Base-by-base conservation (phyloP, 2,113 vertebrate species). In the Glaucomys volans region DNA sequence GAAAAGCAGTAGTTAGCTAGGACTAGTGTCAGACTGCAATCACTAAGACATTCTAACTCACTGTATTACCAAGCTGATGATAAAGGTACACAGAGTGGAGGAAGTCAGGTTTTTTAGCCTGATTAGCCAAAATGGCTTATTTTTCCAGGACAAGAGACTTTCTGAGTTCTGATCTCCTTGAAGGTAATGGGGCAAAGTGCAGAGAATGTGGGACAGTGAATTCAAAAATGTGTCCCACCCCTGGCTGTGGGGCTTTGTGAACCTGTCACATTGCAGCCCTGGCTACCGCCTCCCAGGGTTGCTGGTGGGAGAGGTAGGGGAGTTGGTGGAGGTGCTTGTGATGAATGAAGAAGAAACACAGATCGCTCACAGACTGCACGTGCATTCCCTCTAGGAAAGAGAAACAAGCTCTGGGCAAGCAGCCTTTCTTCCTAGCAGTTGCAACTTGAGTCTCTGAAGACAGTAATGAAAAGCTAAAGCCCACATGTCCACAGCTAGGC, bases 311-410 rank as follows among this genome's bases (percentile, higher is more conserved):
- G 37, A 22, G 84, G 22, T 1, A 1, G 14, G 50, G 71, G 57
- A 30, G 40, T 1, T 10, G 32, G 80, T 67, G 54, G 69, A 40
- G 30, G 47, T 14, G 64, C 24, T 16, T 18, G 52, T 8, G 30
- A 54, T 1, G 40, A 40, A 22, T 5, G 20, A 35, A 1, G 14
- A 0, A 18, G 37, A 42, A 30, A 52, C 32, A 77, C 47, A 35
- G 1, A 11, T 17, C 2, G 11, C 17, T 77, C 80, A 59, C 8
- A n/a, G 35, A 1, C 4, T 5, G 3, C 4, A 0, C 28, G 35
- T 0, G 0, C 0, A 5, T 35, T 32, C 47, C 80, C 71, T 79
- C 95, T 9, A 62, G 75, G 54, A 28, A 47, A 75, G 54, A 5
- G 35, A 66, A 87, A 40, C 40, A 42, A 22, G 54, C 1, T 8